phyloP scores from a whole-genome alignment of 2,888 invertebrate species.

The Caenorhabditis plicata region DNA sequence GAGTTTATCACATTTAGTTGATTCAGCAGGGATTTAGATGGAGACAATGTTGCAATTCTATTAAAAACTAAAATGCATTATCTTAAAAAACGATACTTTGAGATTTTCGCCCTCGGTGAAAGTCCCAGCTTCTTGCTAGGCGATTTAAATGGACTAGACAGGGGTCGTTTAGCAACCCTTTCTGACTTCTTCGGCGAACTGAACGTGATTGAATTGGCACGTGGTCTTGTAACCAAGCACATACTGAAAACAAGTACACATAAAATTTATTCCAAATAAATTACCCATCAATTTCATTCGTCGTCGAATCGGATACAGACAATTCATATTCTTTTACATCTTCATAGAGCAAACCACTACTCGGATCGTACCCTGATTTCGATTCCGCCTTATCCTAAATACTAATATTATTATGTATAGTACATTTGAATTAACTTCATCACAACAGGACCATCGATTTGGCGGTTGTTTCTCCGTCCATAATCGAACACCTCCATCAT shows the following conservation, averaged over 20 bases:
- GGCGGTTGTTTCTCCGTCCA: constrained; percentile 12
- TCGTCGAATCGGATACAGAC: constrained; percentile 12
- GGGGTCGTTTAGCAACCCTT: constrained; percentile 14
- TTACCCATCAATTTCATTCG: constrained; percentile 7
- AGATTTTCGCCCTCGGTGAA: constrained; percentile 19
- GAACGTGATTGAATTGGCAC: constrained; percentile 4
- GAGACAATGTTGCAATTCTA: neutral
- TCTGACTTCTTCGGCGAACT: constrained; percentile 13
- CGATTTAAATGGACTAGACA: constrained; percentile 8
- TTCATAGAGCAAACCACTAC: constrained; percentile 14
- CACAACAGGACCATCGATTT: constrained; percentile 13
- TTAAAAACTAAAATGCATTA: neutral
- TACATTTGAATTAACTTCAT: constrained; percentile 9
- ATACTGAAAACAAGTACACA: constrained; percentile 2
- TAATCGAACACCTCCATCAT: constrained; percentile 26
- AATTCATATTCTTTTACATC: constrained; percentile 6
- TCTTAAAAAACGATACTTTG: constrained; percentile 6
- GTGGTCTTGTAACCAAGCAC: constrained; percentile 6
- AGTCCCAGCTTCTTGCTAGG: neutral
- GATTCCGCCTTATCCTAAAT: too few species aligned
- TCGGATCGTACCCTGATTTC: too few species aligned
- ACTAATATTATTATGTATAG: too few species aligned
- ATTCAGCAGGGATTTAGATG: neutral
- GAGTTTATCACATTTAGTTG: neutral
- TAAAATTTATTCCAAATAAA: neutral